Evolutionary conservation across 2,113 vertebrate genomes (phyloP).

Genomic region (Gobio gobio): DNA sequence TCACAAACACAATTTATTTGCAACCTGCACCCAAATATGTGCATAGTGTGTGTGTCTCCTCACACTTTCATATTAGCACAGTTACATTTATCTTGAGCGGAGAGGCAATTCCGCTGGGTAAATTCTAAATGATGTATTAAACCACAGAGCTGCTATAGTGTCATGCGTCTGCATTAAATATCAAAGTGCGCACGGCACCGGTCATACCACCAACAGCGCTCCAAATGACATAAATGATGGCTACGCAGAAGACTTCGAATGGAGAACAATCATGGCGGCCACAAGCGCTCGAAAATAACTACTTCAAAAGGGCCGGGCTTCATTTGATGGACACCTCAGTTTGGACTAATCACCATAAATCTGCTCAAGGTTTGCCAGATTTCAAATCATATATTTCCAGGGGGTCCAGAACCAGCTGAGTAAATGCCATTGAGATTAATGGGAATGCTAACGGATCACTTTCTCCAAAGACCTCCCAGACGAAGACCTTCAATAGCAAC

Average conservation of each 20-base stretch:
- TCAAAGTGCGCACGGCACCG: not conserved
- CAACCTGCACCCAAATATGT: not conserved
- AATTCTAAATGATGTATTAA: slow-evolving; percentile 19
- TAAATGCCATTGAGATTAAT: slow-evolving; percentile 1
- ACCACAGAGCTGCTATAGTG: slow-evolving; percentile 22
- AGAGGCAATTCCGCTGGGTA: slow-evolving; percentile 29
- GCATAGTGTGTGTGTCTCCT: not conserved
- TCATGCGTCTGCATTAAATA: slow-evolving; percentile 48
- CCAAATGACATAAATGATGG: not conserved
- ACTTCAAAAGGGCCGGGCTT: not conserved
- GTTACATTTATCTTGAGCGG: slow-evolving; percentile 41
- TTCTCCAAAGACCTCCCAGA: not conserved
- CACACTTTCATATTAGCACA: slow-evolving; percentile 1
- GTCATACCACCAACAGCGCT: slow-evolving; percentile 1
- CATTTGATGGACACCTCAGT: slow-evolving; percentile 8
- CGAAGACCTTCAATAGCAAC: not conserved
- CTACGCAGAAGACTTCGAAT: not conserved
- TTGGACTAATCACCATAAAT: slow-evolving; percentile 19
- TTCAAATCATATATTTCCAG: not conserved
- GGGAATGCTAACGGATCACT: not conserved
- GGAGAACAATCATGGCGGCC: not conserved
- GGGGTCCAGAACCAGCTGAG: not conserved
- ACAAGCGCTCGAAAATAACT: not conserved
- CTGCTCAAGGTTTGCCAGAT: slow-evolving; percentile 11
- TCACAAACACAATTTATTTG: not conserved